Percentiles rank a stretch among this genome's conserved stretches.
Evolutionary conservation across 2,797 vertebrate genomes (phyloP).

Genomic region (Tenualosa ilisha): DNA sequence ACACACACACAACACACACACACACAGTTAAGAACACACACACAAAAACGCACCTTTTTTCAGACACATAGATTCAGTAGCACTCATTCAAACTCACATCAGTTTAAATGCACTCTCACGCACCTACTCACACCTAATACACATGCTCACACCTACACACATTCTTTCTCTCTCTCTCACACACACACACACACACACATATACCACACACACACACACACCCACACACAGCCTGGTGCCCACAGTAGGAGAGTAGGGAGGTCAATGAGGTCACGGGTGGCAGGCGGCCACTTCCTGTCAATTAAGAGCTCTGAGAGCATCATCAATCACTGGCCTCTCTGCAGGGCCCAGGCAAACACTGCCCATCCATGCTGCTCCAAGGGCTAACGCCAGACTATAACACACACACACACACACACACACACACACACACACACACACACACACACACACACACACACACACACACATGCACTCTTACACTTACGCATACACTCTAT

Average conservation of each 20-base stretch:
- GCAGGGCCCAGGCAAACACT: conserved; percentile 47
- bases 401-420: conserved; percentile 15
- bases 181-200: too few relatives aligned
- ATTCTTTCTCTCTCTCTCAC: background rate
- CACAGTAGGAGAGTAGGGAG: conserved; percentile 43
- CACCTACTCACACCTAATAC: conserved; percentile 26
- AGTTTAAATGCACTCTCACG: background rate
- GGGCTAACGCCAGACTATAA: background rate
- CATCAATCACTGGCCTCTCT: conserved; percentile 69
- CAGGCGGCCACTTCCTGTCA: conserved; percentile 70
- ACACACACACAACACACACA: background rate
- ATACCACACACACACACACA: conserved; percentile 14
- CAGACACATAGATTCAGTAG: too few relatives aligned
- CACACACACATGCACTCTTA: background rate
- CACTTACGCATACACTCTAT: background rate
- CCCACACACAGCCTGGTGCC: conserved; percentile 58
- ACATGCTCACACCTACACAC: conserved; percentile 39
- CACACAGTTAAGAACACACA: background rate
- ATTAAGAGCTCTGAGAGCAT: conserved; percentile 60
- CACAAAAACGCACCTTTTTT: background rate
- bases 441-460: background rate
- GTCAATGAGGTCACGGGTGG: conserved; percentile 64
- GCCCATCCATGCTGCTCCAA: conserved; percentile 17
- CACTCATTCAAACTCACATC: background rate
- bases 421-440: background rate